These are phyloP conservation scores for Araneus ventricosus DNA, from an alignment of 1,140 invertebrate species.

Conservation along the genomic window DNA sequence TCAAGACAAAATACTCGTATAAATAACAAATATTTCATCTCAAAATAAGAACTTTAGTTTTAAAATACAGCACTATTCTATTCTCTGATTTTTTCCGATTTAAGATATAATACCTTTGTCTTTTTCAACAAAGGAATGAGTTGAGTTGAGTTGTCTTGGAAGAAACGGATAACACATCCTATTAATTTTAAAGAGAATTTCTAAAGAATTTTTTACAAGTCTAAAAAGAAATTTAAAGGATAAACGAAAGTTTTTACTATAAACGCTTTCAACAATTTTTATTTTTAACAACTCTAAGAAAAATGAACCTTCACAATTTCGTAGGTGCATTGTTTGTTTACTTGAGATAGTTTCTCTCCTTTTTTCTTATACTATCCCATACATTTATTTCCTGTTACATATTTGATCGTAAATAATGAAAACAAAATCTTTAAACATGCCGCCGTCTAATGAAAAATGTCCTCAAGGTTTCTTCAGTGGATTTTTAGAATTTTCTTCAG, in stretches of 20 bases:
- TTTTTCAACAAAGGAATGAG: too few species aligned
- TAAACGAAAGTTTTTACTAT: neutral
- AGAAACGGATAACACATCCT: neutral
- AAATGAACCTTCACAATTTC: neutral
- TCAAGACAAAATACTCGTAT: too few species aligned
- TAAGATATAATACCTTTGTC: too few species aligned
- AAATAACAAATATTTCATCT: too few species aligned
- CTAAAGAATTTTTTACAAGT: neutral
- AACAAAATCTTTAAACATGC: neutral
- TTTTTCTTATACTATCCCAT: neutral
- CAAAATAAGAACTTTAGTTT: too few species aligned
- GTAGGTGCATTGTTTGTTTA: neutral
- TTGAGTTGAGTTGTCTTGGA: neutral
- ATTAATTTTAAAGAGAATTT: neutral
- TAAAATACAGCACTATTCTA: too few species aligned
- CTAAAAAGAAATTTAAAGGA: neutral
- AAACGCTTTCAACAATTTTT: slow-evolving; percentile 14
- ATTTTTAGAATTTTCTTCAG: neutral
- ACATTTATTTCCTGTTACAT: slow-evolving; percentile 16
- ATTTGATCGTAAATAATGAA: slow-evolving; percentile 18
- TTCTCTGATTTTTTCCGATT: too few species aligned
- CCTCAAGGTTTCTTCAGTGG: neutral
- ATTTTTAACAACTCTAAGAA: neutral
- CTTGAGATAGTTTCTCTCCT: neutral
- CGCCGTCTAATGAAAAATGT: slow-evolving; percentile 7